Conservation (phyloP, 2,888 invertebrate species). For the Schrankia costaestrigalis region DNA sequence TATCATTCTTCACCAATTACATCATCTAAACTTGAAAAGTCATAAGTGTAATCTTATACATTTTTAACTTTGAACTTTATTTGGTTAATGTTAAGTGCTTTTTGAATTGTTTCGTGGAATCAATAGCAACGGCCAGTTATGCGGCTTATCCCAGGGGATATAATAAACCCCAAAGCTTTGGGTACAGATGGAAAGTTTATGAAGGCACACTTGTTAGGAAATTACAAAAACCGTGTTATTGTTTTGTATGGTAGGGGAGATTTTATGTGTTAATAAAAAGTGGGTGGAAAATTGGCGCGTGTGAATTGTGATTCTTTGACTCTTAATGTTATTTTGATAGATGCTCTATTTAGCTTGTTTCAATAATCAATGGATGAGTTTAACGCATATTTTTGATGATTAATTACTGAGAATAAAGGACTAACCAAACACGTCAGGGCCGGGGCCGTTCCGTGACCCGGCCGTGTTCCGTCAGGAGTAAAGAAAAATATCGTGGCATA, state of each 20-base stretch:
- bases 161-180: conserved; percentile 65
- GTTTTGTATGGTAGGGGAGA: conserved; percentile 61
- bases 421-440: no score
- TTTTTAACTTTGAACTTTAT: conserved; percentile 26
- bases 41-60: conserved; percentile 22
- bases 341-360: conserved; percentile 43
- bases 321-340: conserved; percentile 40
- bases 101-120: conserved; percentile 31
- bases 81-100: neutral
- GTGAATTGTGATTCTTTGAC: conserved; percentile 31
- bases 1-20: conserved; percentile 39
- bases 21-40: conserved; percentile 24
- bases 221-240: conserved; percentile 76
- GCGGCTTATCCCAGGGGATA: conserved; percentile 59
- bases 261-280: conserved; percentile 76
- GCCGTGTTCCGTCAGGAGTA: no score
- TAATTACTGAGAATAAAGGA: no score
- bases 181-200: conserved; percentile 73
- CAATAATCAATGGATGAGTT: neutral
- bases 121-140: conserved; percentile 64
- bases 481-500: no score
- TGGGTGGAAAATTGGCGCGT: conserved; percentile 52
- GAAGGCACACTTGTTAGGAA: conserved; percentile 74
- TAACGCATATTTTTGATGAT: no score
- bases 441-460: no score